Evolutionary conservation across 2,888 invertebrate genomes (phyloP).

Genomic region (Epinotia bilunana): DNA sequence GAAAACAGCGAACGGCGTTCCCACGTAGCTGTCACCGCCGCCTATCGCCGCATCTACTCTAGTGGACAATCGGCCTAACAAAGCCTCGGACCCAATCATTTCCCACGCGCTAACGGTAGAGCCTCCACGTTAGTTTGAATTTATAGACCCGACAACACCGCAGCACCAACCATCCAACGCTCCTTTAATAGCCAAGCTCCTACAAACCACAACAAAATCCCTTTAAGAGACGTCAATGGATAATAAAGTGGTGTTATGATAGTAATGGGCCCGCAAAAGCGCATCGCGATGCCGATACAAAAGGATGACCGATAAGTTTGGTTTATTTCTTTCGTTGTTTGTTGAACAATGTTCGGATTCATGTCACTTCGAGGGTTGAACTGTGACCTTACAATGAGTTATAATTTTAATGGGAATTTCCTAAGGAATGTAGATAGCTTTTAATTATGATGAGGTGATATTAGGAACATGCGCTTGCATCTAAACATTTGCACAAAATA

Average conservation of each 20-base stretch:
- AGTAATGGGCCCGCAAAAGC: conserved; percentile 57
- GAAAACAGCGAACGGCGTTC: conserved; percentile 64
- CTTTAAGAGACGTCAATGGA: conserved; percentile 39
- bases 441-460: conserved; percentile 2
- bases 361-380: conserved; percentile 60
- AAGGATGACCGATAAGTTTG: conserved; percentile 80
- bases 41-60: conserved; percentile 81
- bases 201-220: background rate
- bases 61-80: conserved; percentile 84
- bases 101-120: conserved; percentile 83
- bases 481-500: background rate
- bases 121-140: conserved; percentile 76
- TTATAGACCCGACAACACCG: conserved; percentile 73
- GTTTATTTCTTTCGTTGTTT: conserved; percentile 80
- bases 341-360: conserved; percentile 67
- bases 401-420: conserved; percentile 26
- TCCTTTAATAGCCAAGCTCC: conserved; percentile 57
- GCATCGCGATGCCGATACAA: conserved; percentile 77
- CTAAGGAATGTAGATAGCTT: conserved; percentile 1
- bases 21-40: conserved; percentile 81
- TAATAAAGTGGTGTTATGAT: conserved; percentile 37
- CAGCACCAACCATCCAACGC: conserved; percentile 63
- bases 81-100: conserved; percentile 81
- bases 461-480: background rate
- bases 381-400: conserved; percentile 54